A percentile compares a stretch with the other conserved stretches of the same genome.
Conservation (phyloP, 2,113 vertebrate genomes). For the Malaclemys terrapin region DNA sequence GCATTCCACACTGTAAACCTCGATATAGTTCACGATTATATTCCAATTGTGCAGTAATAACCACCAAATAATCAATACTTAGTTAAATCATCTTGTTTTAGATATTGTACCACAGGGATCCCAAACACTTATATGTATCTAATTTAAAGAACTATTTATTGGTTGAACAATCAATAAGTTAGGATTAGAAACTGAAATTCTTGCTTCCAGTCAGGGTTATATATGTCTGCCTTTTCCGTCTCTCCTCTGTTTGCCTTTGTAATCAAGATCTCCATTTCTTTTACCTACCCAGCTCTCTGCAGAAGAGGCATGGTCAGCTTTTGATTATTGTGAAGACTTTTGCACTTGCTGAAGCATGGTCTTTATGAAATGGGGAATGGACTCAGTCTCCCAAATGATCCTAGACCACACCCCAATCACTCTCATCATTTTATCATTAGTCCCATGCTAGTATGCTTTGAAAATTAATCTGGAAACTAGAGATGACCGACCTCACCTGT, state of each 20-base stretch:
- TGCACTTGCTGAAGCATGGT: background rate
- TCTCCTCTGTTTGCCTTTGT: background rate
- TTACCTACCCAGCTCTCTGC: background rate
- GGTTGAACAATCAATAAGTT: background rate
- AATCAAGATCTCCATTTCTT: background rate
- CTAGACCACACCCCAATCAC: background rate
- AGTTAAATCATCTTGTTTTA: background rate
- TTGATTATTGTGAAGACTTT: background rate
- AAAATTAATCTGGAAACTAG: background rate
- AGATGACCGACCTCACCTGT: background rate
- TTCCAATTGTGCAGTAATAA: background rate
- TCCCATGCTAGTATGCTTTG: background rate
- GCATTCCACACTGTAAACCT: background rate
- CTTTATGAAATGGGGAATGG: background rate
- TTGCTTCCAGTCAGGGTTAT: background rate
- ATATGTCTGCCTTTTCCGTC: background rate
- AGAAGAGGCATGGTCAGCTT: background rate
- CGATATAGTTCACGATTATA: background rate
- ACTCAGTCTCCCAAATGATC: background rate
- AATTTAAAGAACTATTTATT: constrained; percentile 12
- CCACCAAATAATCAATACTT: background rate
- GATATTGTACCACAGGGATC: background rate
- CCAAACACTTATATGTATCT: background rate
- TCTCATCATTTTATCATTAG: background rate
- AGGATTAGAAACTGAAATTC: background rate